These are phyloP conservation scores for Tipula vernalis DNA, from an alignment of 2,888 invertebrate genomes.

Conservation along the genomic window DNA sequence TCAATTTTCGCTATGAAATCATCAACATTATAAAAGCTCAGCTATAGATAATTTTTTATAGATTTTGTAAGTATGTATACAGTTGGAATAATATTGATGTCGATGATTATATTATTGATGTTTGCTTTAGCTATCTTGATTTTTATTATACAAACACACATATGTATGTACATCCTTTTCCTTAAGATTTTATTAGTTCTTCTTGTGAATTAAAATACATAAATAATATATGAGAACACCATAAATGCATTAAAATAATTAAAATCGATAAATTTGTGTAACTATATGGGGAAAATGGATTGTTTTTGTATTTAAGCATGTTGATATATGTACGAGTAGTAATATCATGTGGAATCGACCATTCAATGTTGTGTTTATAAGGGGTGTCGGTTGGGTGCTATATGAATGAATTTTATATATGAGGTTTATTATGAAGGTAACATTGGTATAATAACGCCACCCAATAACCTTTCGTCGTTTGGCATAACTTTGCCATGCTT, in stretches of 20 bases:
- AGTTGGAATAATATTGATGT: neutral
- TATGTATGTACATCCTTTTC: neutral
- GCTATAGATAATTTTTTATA: neutral
- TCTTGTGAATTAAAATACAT: neutral
- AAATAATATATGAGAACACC: neutral
- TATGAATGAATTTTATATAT: no score
- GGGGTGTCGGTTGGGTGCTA: neutral
- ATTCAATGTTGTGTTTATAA: neutral
- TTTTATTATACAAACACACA: neutral
- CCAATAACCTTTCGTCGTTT: no score
- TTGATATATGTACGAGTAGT: neutral
- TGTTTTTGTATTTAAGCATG: neutral
- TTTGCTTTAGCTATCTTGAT: neutral
- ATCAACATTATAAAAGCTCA: neutral
- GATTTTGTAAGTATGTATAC: neutral
- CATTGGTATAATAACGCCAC: no score
- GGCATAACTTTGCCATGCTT: no score
- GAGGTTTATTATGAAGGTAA: no score
- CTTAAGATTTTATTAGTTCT: neutral
- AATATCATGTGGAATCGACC: neutral
- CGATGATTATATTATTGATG: neutral
- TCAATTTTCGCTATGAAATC: neutral
- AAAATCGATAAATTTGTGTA: neutral
- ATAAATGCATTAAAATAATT: neutral
- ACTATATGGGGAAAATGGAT: neutral